A percentile compares a stretch with the other conserved stretches of the same genome.
Conservation (phyloP, 1,140 invertebrate species). For the Scaptomyza hsui region DNA sequence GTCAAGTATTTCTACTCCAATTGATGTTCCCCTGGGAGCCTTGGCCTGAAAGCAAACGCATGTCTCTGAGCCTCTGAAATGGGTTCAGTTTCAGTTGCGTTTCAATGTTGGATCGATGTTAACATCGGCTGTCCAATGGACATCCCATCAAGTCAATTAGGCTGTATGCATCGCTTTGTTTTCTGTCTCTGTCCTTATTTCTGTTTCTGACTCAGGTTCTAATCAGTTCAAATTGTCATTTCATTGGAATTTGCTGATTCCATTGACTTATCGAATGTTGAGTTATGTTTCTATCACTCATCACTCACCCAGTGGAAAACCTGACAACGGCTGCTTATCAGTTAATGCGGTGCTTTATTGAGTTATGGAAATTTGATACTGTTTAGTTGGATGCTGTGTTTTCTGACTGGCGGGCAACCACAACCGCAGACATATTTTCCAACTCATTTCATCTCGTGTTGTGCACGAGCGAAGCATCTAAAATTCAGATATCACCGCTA, state of each 20-base stretch:
- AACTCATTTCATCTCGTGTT: conserved; percentile 71
- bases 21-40: conserved; percentile 3
- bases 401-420: conserved; percentile 16
- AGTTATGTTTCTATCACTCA: conserved; percentile 41
- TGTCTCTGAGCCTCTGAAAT: conserved; percentile 11
- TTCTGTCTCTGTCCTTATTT: conserved; percentile 3
- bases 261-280: conserved; percentile 14
- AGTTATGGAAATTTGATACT: conserved; percentile 40
- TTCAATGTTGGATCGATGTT: background rate
- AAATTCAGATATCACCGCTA: conserved; percentile 75
- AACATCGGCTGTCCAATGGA: background rate
- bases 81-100: conserved; percentile 8
- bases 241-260: conserved; percentile 38
- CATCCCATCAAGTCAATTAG: conserved; percentile 4
- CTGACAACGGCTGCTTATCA: conserved; percentile 37
- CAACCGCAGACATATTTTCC: conserved; percentile 76
- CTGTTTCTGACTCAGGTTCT: too few relatives aligned
- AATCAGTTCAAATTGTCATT: conserved; percentile 37
- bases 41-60: conserved; percentile 12
- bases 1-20: background rate
- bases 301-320: conserved; percentile 42
- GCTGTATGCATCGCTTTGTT: conserved; percentile 12
- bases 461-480: conserved; percentile 42
- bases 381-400: conserved; percentile 16
- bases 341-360: conserved; percentile 42